phyloP scores from a whole-genome alignment of 37 sponge, comb jelly and placozoan species.

The Halichondria panicea region DNA sequence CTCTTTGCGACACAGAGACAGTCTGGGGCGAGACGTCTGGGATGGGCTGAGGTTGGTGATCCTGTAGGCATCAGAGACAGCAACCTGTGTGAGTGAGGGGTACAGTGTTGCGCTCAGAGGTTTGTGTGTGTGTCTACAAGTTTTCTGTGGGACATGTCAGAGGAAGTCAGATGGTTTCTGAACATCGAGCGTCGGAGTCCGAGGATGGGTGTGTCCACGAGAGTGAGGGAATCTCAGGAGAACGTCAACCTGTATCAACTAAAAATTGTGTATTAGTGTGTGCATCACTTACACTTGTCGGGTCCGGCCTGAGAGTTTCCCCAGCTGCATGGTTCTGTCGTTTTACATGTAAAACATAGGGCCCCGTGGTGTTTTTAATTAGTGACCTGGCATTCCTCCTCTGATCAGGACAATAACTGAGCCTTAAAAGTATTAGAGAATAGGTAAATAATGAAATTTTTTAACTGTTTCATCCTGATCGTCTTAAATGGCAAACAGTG shows the following conservation, averaged over 20 bases:
- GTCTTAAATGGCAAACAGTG: no score
- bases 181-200: slow-evolving; percentile 59
- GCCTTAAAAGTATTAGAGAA: no score
- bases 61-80: no score
- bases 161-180: no score
- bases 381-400: no score
- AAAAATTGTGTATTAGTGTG: slow-evolving; percentile 37
- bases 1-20: slow-evolving; percentile 40
- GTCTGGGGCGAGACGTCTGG: slow-evolving; percentile 19
- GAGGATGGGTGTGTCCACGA: slow-evolving; percentile 59
- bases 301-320: no score
- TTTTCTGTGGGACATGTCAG: slow-evolving; percentile 37
- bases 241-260: slow-evolving; percentile 50
- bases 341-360: no score
- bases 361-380: no score
- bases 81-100: slow-evolving; percentile 30
- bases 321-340: no score
- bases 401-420: no score
- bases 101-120: slow-evolving; percentile 45
- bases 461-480: no score
- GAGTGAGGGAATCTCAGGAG: slow-evolving; percentile 28
- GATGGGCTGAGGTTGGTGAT: slow-evolving; percentile 23
- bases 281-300: slow-evolving; percentile 12
- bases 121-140: slow-evolving; percentile 2
- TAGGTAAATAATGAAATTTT: no score